phyloP scores from a whole-genome alignment of 2,888 invertebrate species.

The Acleris sparsana region DNA sequence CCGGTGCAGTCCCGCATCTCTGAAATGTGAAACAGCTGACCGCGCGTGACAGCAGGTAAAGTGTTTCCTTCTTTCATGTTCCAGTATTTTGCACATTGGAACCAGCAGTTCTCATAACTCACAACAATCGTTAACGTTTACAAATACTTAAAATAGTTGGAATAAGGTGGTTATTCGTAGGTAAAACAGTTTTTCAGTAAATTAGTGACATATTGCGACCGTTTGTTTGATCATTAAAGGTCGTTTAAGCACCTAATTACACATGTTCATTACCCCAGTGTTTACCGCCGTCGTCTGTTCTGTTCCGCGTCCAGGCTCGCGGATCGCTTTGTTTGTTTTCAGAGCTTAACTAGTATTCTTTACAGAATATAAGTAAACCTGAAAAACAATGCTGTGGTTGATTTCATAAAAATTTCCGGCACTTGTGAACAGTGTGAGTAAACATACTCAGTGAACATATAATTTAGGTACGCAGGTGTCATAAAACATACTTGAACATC shows the following conservation, averaged over 20 bases:
- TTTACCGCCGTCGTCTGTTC: conserved; percentile 6
- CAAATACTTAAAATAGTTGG: background rate
- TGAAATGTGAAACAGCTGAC: conserved; percentile 41
- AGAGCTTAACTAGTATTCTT: conserved; percentile 1
- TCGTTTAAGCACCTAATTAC: conserved; percentile 30
- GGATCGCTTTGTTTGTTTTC: conserved; percentile 17
- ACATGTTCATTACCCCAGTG: conserved; percentile 23
- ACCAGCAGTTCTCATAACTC: conserved; percentile 5
- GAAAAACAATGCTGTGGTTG: background rate
- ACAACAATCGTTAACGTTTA: background rate
- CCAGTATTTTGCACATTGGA: conserved; percentile 4
- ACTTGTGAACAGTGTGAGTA: no score
- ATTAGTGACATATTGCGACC: conserved; percentile 14
- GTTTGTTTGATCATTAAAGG: conserved; percentile 17
- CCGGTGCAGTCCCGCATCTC: conserved; percentile 1
- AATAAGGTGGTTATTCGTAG: background rate
- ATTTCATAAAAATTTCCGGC: no score
- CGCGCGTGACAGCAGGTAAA: conserved; percentile 40
- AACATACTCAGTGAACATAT: no score
- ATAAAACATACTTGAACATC: no score
- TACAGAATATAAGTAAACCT: background rate
- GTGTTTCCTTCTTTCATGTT: conserved; percentile 17
- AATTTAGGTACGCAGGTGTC: no score
- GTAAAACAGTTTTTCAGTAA: conserved; percentile 5
- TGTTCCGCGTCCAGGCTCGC: conserved; percentile 8